A percentile compares a stretch with the other conserved stretches of the same genome.
phyloP scores from a whole-genome alignment of 1,140 invertebrate genomes.

The Macrobrachium rosenbergii region DNA sequence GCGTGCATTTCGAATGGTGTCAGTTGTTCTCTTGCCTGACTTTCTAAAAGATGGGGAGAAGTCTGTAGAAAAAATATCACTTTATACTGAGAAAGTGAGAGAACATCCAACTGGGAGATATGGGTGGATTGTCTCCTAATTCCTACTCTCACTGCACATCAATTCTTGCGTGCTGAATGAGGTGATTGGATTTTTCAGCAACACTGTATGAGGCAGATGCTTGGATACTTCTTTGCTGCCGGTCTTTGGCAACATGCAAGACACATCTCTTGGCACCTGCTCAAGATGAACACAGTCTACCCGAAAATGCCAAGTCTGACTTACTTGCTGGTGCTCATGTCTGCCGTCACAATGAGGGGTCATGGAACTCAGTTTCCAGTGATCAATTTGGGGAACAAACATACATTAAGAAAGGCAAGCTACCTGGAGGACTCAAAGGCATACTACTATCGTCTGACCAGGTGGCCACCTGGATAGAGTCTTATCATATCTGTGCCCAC shows the following conservation, averaged over 20 bases:
- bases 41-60: not conserved
- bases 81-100: not conserved
- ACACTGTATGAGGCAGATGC: no score
- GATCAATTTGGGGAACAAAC: slow-evolving; percentile 5
- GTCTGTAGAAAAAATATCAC: not conserved
- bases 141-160: not conserved
- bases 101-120: not conserved
- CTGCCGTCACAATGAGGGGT: slow-evolving; percentile 40
- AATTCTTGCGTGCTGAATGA: no score
- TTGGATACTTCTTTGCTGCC: no score
- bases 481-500: no score
- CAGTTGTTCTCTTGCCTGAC: not conserved
- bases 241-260: no score
- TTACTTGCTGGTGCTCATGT: slow-evolving; percentile 16
- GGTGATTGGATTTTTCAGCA: no score
- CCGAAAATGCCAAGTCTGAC: not conserved
- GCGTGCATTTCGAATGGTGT: slow-evolving; percentile 10
- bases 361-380: slow-evolving; percentile 36
- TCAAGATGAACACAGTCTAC: not conserved
- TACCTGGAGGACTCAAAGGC: no score
- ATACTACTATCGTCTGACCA: no score
- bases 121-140: not conserved
- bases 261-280: no score
- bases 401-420: not conserved
- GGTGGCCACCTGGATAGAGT: no score